Evolutionary conservation across 2,113 vertebrate species (phyloP).

Genomic region (Pelvicachromis taeniatus): DNA sequence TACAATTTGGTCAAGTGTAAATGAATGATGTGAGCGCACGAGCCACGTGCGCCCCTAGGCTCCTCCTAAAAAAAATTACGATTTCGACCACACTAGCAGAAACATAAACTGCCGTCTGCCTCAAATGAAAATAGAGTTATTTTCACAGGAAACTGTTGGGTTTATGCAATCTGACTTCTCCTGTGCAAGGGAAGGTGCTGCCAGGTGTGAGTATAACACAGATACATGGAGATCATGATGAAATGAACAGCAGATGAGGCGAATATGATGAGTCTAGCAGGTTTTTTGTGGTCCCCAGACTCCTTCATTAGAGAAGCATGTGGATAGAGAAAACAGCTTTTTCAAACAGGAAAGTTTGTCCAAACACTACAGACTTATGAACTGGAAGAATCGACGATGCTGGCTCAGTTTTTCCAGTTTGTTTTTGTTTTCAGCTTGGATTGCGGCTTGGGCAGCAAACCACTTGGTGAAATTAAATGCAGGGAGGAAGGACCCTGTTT

Average conservation of each 20-base stretch:
- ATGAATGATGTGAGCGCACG: slow-evolving; percentile 22
- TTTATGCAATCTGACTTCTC: not conserved
- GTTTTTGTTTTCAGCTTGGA: slow-evolving; percentile 7
- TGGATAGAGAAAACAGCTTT: not conserved
- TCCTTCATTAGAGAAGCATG: slow-evolving; percentile 5
- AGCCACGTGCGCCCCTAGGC: not conserved
- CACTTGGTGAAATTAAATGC: not conserved
- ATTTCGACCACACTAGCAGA: slow-evolving; percentile 10
- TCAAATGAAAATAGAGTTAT: not conserved
- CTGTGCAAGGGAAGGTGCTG: not conserved
- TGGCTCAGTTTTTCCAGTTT: not conserved
- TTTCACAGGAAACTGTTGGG: slow-evolving; percentile 13
- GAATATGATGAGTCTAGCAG: not conserved
- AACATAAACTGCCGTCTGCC: slow-evolving; percentile 30
- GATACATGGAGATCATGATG: not conserved
- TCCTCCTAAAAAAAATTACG: slow-evolving; percentile 4
- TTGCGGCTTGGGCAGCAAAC: slow-evolving; percentile 5
- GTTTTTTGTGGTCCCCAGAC: not conserved
- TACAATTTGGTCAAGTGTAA: slow-evolving; percentile 10
- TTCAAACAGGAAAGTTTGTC: not conserved
- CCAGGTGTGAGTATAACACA: not conserved
- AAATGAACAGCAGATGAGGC: not conserved
- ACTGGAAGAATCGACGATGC: not conserved
- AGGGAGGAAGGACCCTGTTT: not conserved
- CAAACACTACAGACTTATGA: not conserved